A percentile compares a stretch with the other conserved stretches of the same genome.
Conservation (phyloP, 2,888 invertebrate species). For the Pasiphila rectangulata region DNA sequence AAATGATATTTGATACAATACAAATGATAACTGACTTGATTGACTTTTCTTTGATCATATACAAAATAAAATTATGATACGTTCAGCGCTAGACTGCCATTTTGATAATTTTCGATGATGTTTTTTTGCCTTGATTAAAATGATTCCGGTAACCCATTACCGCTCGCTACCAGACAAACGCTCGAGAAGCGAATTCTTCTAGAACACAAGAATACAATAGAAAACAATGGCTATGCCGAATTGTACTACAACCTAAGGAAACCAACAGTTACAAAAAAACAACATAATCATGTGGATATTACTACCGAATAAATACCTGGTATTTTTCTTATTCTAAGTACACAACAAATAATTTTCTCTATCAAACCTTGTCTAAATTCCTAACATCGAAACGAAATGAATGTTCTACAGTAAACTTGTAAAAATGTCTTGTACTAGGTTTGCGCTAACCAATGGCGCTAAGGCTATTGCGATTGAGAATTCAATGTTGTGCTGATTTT, state of each 20-base stretch:
- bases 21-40: too few relatives aligned
- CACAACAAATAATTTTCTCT: slow-evolving; percentile 20
- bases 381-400: slow-evolving; percentile 16
- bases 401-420: slow-evolving; percentile 22
- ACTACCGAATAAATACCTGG: slow-evolving; percentile 22
- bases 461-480: slow-evolving; percentile 1
- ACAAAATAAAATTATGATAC: too few relatives aligned
- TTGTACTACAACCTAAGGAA: slow-evolving; percentile 50
- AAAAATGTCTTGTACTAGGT: slow-evolving; percentile 16
- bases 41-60: too few relatives aligned
- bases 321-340: slow-evolving; percentile 22
- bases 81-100: too few relatives aligned
- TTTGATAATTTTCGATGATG: background rate
- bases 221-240: slow-evolving; percentile 59
- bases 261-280: slow-evolving; percentile 15
- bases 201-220: slow-evolving; percentile 40
- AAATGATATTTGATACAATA: too few relatives aligned
- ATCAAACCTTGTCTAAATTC: slow-evolving; percentile 18
- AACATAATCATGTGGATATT: slow-evolving; percentile 13
- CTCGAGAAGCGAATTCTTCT: slow-evolving; percentile 41
- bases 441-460: slow-evolving; percentile 7
- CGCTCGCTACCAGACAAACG: slow-evolving; percentile 10
- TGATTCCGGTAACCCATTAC: slow-evolving; percentile 10
- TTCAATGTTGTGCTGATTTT: slow-evolving; percentile 3
- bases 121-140: background rate